Percentiles rank a stretch among this genome's conserved stretches.
These are phyloP conservation scores for Strongylocentrotus purpuratus DNA, from an alignment of 35 echinoderm and acorn worm genomes.

Conservation along the genomic window DNA sequence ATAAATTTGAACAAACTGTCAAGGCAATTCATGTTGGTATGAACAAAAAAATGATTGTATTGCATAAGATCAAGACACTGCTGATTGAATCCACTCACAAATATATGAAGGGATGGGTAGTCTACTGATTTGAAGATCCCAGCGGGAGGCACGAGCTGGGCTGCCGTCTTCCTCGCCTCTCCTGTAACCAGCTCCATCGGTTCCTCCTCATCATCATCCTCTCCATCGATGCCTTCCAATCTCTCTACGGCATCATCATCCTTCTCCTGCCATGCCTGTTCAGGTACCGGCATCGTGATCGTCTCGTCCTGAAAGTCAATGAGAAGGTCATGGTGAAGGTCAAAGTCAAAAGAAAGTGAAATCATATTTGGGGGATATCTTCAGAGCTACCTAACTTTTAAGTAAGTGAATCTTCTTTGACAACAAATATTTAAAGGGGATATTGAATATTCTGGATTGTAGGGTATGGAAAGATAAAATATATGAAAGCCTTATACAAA, in stretches of 20 bases:
- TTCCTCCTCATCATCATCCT: constrained; percentile 54
- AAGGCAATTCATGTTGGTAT: no score
- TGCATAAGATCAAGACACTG: neutral
- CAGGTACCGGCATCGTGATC: constrained; percentile 82
- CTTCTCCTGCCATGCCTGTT: constrained; percentile 75
- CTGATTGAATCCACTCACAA: constrained; percentile 71
- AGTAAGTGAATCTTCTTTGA: no score
- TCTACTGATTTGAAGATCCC: constrained; percentile 91
- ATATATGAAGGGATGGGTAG: constrained; percentile 94
- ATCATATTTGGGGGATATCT: no score
- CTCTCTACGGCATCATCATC: constrained; percentile 13
- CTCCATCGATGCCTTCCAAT: neutral
- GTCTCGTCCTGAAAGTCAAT: constrained; percentile 77
- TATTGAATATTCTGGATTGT: no score
- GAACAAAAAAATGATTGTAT: no score
- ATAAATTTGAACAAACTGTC: no score
- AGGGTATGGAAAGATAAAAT: no score
- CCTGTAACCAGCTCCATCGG: constrained; percentile 40
- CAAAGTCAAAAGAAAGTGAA: neutral
- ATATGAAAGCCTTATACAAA: no score
- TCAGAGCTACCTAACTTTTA: no score
- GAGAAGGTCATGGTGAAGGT: neutral
- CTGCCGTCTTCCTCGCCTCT: constrained; percentile 26
- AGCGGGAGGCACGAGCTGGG: constrained; percentile 77
- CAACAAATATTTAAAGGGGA: no score